Percentiles rank a stretch among this genome's conserved stretches.
Conservation (phyloP, 2,797 vertebrate genomes). For the Artibeus jamaicensis region DNA sequence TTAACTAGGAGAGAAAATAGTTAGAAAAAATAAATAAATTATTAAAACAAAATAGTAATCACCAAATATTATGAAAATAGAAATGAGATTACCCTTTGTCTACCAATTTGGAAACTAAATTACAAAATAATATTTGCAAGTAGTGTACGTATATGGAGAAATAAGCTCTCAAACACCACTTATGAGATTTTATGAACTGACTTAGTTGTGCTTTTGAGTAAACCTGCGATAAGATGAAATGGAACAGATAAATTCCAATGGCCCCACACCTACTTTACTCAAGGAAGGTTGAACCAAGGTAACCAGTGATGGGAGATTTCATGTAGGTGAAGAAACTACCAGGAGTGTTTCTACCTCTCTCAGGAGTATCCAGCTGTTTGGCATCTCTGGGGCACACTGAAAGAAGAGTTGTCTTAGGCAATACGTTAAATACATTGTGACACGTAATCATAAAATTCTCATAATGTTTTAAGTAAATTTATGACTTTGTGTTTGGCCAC, state of each 20-base stretch:
- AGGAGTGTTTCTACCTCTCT: background rate
- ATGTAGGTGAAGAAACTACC: background rate
- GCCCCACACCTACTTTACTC: background rate
- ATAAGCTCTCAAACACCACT: background rate
- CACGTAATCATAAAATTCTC: no score
- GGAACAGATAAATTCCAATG: no score
- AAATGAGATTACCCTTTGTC: background rate
- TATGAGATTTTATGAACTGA: background rate
- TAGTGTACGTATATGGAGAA: background rate
- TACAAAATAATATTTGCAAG: background rate
- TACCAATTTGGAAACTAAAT: background rate
- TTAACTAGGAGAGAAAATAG: conserved; percentile 21
- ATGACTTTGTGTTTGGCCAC: no score
- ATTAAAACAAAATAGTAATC: background rate
- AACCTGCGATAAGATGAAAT: background rate
- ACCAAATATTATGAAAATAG: background rate
- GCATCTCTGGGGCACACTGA: no score
- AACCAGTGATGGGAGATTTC: background rate
- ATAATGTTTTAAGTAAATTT: no score
- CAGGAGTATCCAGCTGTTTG: no score
- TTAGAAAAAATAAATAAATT: background rate
- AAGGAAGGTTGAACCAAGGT: background rate
- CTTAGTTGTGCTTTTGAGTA: background rate
- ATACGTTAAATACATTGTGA: no score
- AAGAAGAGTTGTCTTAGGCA: no score